A percentile compares a stretch with the other conserved stretches of the same genome.
Evolutionary conservation across 1,140 invertebrate genomes (phyloP).

Genomic region (Gonioctena quinquepunctata): DNA sequence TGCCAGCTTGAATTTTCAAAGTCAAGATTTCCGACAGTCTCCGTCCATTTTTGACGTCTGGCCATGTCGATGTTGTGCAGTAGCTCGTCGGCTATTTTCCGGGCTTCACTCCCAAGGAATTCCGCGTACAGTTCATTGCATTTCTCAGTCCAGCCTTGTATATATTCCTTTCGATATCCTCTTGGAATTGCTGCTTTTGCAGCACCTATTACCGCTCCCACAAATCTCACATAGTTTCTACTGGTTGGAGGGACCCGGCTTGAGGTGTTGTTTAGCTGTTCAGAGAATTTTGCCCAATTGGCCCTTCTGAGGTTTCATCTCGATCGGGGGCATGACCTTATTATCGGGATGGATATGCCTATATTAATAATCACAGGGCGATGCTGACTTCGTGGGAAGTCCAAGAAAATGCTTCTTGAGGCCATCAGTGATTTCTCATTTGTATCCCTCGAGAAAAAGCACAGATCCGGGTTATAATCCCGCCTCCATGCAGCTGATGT

Average conservation of each 20-base stretch:
- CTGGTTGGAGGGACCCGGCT: conserved; percentile 13
- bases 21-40: neutral
- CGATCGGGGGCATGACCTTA: conserved; percentile 15
- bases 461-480: no score
- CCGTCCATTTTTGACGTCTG: conserved; percentile 1
- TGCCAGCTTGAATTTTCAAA: conserved; percentile 5
- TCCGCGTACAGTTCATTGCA: neutral
- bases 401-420: conserved; percentile 2
- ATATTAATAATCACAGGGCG: conserved; percentile 16
- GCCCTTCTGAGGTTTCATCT: conserved; percentile 24
- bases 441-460: no score
- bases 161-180: conserved; percentile 7
- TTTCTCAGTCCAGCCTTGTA: neutral
- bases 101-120: neutral
- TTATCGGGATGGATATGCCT: conserved; percentile 1
- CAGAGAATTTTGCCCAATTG: conserved; percentile 16
- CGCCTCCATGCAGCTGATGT: conserved; percentile 10
- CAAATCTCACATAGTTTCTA: conserved; percentile 19
- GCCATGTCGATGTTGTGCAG: neutral
- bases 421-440: no score
- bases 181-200: conserved; percentile 24
- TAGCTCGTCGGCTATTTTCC: neutral
- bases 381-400: conserved; percentile 21
- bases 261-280: conserved; percentile 16
- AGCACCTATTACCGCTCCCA: conserved; percentile 12